A percentile compares a stretch with the other conserved stretches of the same genome.
phyloP scores from a whole-genome alignment of 2,797 vertebrate genomes.

The Australoheros facetus region DNA sequence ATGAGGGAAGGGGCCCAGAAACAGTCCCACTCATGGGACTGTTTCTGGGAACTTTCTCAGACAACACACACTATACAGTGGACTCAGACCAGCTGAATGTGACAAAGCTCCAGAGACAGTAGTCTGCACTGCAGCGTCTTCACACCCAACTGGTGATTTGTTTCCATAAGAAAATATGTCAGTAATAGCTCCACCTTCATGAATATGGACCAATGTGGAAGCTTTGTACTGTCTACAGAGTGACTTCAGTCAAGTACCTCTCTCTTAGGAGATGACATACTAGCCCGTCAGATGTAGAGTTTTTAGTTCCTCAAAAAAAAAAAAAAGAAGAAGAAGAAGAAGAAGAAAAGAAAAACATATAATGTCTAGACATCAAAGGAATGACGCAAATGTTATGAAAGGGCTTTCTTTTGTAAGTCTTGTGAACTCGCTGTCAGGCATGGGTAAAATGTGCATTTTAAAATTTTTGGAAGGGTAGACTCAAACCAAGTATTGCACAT shows the following conservation, averaged over 20 bases:
- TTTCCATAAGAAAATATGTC: slow-evolving; percentile 83
- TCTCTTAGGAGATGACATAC: slow-evolving; percentile 77
- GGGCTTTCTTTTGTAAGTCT: slow-evolving; percentile 73
- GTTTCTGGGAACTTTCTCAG: slow-evolving; percentile 38
- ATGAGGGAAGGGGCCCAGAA: neutral
- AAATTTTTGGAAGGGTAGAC: slow-evolving; percentile 60
- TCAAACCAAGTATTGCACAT: slow-evolving; percentile 65
- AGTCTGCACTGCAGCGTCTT: slow-evolving; percentile 41
- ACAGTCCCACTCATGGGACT: slow-evolving; percentile 20
- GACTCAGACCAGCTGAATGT: slow-evolving; percentile 62
- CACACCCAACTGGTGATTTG: slow-evolving; percentile 73
- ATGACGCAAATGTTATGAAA: slow-evolving; percentile 82
- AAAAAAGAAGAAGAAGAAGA: slow-evolving; percentile 14
- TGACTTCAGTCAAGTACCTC: slow-evolving; percentile 77
- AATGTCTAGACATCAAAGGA: slow-evolving; percentile 75
- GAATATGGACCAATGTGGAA: slow-evolving; percentile 74
- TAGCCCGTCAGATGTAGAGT: slow-evolving; percentile 68
- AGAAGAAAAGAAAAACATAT: slow-evolving; percentile 54
- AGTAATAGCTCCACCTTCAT: slow-evolving; percentile 81
- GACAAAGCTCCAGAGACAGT: slow-evolving; percentile 63
- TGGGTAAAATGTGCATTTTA: slow-evolving; percentile 69
- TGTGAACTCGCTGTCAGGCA: slow-evolving; percentile 72
- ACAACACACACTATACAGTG: slow-evolving; percentile 41
- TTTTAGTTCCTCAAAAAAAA: slow-evolving; percentile 48
- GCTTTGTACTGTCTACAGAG: slow-evolving; percentile 77